Evolutionary conservation across 1,140 invertebrate species (phyloP), one percentile per base, ranked within the genome.

Genomic region (Euglossa dilemma): DNA sequence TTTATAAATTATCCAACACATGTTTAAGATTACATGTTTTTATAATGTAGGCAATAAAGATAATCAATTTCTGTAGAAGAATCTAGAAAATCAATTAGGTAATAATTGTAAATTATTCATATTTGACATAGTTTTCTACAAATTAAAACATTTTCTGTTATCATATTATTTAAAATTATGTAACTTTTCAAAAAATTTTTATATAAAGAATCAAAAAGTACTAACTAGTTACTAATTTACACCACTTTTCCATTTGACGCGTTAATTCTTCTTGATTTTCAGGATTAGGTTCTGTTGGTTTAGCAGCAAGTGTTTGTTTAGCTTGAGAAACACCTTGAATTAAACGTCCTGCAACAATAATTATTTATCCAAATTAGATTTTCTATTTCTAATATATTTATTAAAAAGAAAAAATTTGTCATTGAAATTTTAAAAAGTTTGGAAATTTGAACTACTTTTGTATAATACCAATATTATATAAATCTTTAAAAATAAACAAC

Each of bases 291-390:
- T 95, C 95, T 43, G 94, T 94, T 83, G 96, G 93, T 93, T 96
- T 97, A 71, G 95, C 92, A 59, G 95, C 94, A 66, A 97, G 91
- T 52, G 95, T 92, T 84, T 96, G 95, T 91, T 97, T 97, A 28
- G 96, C 93, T 90, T 97, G 96, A 20, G 93, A 87, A 89, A 97
- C 97, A 75, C 96, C 96, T 76, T 95, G 95, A 75, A 97, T 95
- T 52, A 97, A 93, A 79, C 95, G 95, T 92, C 95, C 97, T 97
- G 82, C 36, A 95, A 89, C 89, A 90, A 84, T 45, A 80, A 74
- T 79, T 47, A 47, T 28, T 47, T 2, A 18, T 12, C 14, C 54
- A 23, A 57, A 66, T 36, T 66, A 66, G 28, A 14, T 9, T 45
- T 36, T 20, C 11, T n/a, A 74, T 25, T 59, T 0, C n/a, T 36